Evolutionary conservation across 2,113 vertebrate species (phyloP), one percentile per base, ranked within the genome.

Genomic region (Python bivittatus): DNA sequence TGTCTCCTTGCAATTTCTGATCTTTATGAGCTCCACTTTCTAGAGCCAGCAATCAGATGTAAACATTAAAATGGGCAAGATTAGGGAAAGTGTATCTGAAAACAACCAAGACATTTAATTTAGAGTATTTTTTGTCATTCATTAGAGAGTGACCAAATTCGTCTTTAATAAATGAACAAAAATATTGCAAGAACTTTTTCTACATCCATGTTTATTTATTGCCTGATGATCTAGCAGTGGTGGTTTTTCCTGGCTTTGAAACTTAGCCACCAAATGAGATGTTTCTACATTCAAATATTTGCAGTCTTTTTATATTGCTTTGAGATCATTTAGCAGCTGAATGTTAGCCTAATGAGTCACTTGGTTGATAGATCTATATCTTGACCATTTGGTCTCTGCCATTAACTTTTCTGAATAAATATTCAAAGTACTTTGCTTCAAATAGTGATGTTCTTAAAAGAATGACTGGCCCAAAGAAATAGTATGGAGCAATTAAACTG

Each of bases 1-100:
- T 90, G 57, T 88, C 64, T 91, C 86, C 56, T 84, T 91, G 90
- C 72, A 44, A 72, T 91, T 84, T 93, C 86, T 91, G 72, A 85
- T 84, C n/a, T 38, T 48, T 79, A 72, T 79, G 48, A 90, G 79
- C 61, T 90, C 60, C 68, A 89, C 17, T 33, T 88, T 92, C 68
- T 84, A 68, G 58, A 86, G 33, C 33, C 29, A 38, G 53, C 48
- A 90, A 48, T 42, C 60, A 48, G 92, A 56, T 57, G 20, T 86
- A 88, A 86, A 54, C 68, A 52, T 4, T 33, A 48, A 88, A 88
- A 54, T 48, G 42, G 54, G 17, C 33, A 17, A 86, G 56, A 27
- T 72, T 79, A 29, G 88, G 44, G 79, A 53, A 89, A 89, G 33
- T 29, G 58, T 64, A 33, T 89, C 54, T 92, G 85, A 85, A 89